Evolutionary conservation across 53 echinoderm and acorn worm genomes (phyloP).

Genomic region (Holothuria scabra): DNA sequence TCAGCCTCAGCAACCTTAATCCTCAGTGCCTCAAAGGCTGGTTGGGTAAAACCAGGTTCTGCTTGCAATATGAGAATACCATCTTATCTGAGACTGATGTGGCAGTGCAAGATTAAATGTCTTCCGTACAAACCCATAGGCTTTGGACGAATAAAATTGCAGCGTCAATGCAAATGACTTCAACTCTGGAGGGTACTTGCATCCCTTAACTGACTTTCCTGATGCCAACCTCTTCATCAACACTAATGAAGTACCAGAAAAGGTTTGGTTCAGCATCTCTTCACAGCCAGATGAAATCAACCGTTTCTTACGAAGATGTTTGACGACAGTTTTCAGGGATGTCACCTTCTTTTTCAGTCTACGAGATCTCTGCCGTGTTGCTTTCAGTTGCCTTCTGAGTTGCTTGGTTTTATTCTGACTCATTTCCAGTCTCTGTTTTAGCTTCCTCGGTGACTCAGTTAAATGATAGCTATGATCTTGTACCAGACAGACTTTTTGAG

Average conservation of each 20-base stretch:
- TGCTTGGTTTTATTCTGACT: neutral
- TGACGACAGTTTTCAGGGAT: slow-evolving; percentile 36
- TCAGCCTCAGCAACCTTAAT: slow-evolving; percentile 17
- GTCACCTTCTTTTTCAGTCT: slow-evolving; percentile 60
- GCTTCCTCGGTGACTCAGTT: slow-evolving; percentile 31
- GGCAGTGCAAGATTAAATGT: slow-evolving; percentile 60
- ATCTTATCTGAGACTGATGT: slow-evolving; percentile 50
- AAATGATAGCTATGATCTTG: slow-evolving; percentile 35
- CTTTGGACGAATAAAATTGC: slow-evolving; percentile 69
- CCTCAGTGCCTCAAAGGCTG: slow-evolving; percentile 50
- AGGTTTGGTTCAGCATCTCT: slow-evolving; percentile 46
- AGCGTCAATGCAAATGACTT: slow-evolving; percentile 70
- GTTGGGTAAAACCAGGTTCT: slow-evolving; percentile 59
- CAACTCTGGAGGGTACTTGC: slow-evolving; percentile 47
- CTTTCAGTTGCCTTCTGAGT: slow-evolving; percentile 30
- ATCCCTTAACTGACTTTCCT: neutral
- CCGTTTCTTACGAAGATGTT: slow-evolving; percentile 11
- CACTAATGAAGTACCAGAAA: slow-evolving; percentile 32
- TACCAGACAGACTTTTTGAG: no score
- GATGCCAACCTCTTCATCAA: slow-evolving; percentile 41
- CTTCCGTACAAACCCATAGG: slow-evolving; percentile 63
- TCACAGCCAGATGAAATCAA: slow-evolving; percentile 41
- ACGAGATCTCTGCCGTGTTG: slow-evolving; percentile 35
- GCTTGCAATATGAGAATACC: slow-evolving; percentile 54
- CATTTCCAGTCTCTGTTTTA: slow-evolving; percentile 35